Evolutionary conservation across 2,888 invertebrate genomes (phyloP).

Genomic region (Chromoteleia sp.): DNA sequence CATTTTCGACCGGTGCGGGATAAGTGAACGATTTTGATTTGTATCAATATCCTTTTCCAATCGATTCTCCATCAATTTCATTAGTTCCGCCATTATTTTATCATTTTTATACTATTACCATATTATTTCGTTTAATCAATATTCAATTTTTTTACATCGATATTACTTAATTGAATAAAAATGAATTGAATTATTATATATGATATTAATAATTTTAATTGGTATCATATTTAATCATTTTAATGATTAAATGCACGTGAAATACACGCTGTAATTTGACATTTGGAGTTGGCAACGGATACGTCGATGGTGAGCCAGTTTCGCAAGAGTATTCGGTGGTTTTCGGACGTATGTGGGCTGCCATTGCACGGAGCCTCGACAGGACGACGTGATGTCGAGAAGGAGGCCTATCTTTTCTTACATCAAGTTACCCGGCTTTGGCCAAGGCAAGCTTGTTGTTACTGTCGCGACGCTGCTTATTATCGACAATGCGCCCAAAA

Average conservation of each 20-base stretch:
- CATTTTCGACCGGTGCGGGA: conserved; percentile 53
- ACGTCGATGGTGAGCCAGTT: conserved; percentile 15
- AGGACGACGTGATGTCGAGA: conserved; percentile 35
- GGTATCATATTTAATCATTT: background rate
- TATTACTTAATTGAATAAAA: no score
- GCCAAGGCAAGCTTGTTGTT: conserved; percentile 16
- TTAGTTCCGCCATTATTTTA: background rate
- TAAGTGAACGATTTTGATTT: conserved; percentile 22
- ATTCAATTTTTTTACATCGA: background rate
- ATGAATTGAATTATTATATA: no score
- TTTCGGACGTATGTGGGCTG: conserved; percentile 31
- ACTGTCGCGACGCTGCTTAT: conserved; percentile 1
- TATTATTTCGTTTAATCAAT: conserved; percentile 1
- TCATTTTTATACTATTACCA: background rate
- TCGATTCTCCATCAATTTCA: conserved; percentile 14
- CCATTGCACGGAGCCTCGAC: conserved; percentile 32
- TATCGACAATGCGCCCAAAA: background rate
- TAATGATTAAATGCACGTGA: background rate
- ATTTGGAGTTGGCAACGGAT: conserved; percentile 11
- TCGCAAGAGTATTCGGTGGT: conserved; percentile 14
- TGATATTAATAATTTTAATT: no score
- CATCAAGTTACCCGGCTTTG: background rate
- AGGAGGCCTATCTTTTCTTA: background rate
- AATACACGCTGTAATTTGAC: conserved; percentile 12
- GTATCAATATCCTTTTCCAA: background rate